Evolutionary conservation across 2,113 vertebrate genomes (phyloP).

Genomic region (Ameiurus melas): DNA sequence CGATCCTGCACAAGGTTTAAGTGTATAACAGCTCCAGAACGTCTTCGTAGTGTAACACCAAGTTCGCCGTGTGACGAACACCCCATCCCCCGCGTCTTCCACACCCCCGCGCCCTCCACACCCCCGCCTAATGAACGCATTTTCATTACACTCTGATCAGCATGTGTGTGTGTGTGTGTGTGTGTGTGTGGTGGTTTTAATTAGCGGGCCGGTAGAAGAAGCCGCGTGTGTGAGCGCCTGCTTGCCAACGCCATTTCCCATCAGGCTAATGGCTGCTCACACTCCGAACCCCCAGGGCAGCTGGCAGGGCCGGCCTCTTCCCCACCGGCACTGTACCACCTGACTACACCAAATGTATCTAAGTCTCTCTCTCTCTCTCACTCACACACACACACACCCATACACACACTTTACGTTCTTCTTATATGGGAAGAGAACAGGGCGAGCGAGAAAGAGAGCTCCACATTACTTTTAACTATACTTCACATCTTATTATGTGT

Average conservation of each 20-base stretch:
- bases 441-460: background rate
- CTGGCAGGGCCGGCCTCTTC: constrained; percentile 59
- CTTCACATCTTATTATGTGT: background rate
- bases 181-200: constrained; percentile 70
- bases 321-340: constrained; percentile 35
- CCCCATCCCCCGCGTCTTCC: background rate
- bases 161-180: constrained; percentile 54
- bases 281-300: constrained; percentile 60
- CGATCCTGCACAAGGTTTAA: background rate
- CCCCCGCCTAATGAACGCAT: constrained; percentile 7
- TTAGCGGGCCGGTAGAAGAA: constrained; percentile 69
- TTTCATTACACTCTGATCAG: constrained; percentile 44
- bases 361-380: background rate
- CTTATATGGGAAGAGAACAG: background rate
- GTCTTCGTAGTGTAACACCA: background rate
- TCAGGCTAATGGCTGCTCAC: constrained; percentile 77
- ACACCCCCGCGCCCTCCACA: background rate
- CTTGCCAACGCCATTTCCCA: constrained; percentile 73
- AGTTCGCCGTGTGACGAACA: background rate
- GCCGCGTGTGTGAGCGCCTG: constrained; percentile 63
- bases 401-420: background rate
- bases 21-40: background rate
- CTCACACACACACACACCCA: background rate
- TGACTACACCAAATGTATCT: constrained; percentile 13
- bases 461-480: background rate